These are phyloP conservation scores for Poecilia wingei DNA, from an alignment of 2,797 vertebrate genomes.

Conservation along the genomic window DNA sequence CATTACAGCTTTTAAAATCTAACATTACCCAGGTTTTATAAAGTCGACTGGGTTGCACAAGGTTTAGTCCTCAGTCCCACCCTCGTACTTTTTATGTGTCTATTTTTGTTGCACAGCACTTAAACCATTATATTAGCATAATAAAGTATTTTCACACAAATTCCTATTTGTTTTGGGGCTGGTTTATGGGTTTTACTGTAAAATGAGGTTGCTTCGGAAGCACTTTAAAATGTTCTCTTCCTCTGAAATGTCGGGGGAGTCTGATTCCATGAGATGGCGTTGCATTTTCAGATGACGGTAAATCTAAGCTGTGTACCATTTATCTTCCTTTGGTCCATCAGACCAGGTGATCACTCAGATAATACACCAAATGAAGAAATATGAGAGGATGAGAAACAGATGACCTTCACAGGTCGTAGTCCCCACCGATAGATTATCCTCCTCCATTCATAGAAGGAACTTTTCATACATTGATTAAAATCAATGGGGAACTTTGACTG, in stretches of 20 bases:
- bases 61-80: no score
- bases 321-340: conserved; percentile 56
- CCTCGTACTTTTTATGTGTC: no score
- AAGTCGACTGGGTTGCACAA: neutral
- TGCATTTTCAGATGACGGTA: neutral
- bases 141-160: neutral
- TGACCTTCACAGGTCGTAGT: conserved; percentile 64
- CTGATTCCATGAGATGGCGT: neutral
- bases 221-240: neutral
- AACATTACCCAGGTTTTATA: neutral
- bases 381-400: conserved; percentile 52
- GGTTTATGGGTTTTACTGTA: neutral
- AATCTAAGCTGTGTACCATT: conserved; percentile 49
- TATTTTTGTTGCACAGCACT: neutral
- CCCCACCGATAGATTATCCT: conserved; percentile 10
- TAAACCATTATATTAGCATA: neutral
- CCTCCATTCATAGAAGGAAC: neutral
- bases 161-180: neutral
- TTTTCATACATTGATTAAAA: neutral
- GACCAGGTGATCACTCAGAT: conserved; percentile 56
- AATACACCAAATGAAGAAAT: conserved; percentile 70
- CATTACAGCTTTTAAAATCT: no score
- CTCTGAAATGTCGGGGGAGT: neutral
- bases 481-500: neutral
- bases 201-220: neutral